phyloP scores from a whole-genome alignment of 1,140 invertebrate species.

The Sogatella furcifera region DNA sequence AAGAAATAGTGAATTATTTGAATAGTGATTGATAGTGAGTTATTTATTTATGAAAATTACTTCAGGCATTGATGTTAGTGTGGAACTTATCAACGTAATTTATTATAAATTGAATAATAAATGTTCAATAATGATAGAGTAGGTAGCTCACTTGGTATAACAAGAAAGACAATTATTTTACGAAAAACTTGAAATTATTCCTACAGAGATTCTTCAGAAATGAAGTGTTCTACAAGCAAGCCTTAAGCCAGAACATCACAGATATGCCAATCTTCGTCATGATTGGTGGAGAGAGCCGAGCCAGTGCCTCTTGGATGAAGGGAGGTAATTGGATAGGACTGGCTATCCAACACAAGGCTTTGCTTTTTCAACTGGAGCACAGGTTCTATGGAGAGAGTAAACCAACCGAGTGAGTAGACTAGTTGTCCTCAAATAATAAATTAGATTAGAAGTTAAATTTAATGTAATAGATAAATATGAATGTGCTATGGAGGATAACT shows the following conservation, averaged over 20 bases:
- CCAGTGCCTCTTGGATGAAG: slow-evolving; percentile 67
- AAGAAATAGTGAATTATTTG: too few relatives aligned
- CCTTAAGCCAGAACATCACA: slow-evolving; percentile 33
- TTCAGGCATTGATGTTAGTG: too few relatives aligned
- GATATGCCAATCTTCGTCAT: slow-evolving; percentile 71
- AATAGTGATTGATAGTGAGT: too few relatives aligned
- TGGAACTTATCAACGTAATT: too few relatives aligned
- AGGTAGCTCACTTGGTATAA: too few relatives aligned
- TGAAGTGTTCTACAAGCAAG: slow-evolving; percentile 49
- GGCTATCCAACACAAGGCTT: slow-evolving; percentile 64
- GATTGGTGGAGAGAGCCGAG: slow-evolving; percentile 75
- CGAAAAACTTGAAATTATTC: not conserved
- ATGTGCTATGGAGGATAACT: too few relatives aligned
- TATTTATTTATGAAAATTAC: too few relatives aligned
- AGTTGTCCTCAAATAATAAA: too few relatives aligned
- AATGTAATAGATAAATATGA: too few relatives aligned
- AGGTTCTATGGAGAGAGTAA: slow-evolving; percentile 88
- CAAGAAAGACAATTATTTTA: too few relatives aligned
- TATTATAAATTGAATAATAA: slow-evolving; percentile 46
- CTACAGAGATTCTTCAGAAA: slow-evolving; percentile 68
- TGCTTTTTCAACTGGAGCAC: slow-evolving; percentile 83
- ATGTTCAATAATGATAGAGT: not conserved
- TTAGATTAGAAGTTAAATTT: too few relatives aligned
- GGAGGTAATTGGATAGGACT: slow-evolving; percentile 72
- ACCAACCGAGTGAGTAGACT: slow-evolving; percentile 23